Conservation (phyloP, 2,888 invertebrate genomes). For the Lasiommata megera region DNA sequence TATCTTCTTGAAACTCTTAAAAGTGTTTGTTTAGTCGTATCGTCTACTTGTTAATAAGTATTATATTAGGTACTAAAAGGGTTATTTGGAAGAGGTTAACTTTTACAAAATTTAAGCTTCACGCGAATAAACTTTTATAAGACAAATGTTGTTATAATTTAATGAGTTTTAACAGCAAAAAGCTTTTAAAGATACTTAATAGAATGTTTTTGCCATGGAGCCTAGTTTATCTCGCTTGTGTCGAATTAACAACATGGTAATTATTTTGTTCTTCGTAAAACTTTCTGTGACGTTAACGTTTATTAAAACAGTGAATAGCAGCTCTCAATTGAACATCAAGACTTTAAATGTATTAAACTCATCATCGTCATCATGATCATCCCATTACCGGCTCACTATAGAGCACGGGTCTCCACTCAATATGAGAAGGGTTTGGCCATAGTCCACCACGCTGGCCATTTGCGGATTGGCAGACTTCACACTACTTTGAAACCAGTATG, state of each 20-base stretch:
- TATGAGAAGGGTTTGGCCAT: no score
- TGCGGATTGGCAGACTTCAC: no score
- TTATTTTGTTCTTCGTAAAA: background rate
- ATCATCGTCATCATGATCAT: no score
- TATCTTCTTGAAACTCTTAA: conserved; percentile 7
- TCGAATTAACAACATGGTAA: background rate
- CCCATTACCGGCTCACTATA: no score
- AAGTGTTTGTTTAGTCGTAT: conserved; percentile 12
- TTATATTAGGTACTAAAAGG: conserved; percentile 18
- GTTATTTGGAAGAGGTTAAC: conserved; percentile 18
- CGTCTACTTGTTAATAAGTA: conserved; percentile 13
- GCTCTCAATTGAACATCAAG: background rate
- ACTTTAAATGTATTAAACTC: background rate
- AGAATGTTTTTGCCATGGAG: conserved; percentile 19
- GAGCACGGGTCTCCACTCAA: no score
- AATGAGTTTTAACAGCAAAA: conserved; percentile 26
- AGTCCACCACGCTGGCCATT: no score
- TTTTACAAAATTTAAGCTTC: conserved; percentile 15
- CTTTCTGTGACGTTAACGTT: background rate
- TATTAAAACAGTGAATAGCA: no score
- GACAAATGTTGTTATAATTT: conserved; percentile 22
- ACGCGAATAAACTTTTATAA: conserved; percentile 13
- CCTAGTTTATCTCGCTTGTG: conserved; percentile 1
- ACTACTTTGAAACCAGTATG: no score
- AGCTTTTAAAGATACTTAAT: conserved; percentile 32